A percentile compares a stretch with the other conserved stretches of the same genome.
phyloP scores from a whole-genome alignment of 2,113 vertebrate species.

The Onychostruthus taczanowskii region DNA sequence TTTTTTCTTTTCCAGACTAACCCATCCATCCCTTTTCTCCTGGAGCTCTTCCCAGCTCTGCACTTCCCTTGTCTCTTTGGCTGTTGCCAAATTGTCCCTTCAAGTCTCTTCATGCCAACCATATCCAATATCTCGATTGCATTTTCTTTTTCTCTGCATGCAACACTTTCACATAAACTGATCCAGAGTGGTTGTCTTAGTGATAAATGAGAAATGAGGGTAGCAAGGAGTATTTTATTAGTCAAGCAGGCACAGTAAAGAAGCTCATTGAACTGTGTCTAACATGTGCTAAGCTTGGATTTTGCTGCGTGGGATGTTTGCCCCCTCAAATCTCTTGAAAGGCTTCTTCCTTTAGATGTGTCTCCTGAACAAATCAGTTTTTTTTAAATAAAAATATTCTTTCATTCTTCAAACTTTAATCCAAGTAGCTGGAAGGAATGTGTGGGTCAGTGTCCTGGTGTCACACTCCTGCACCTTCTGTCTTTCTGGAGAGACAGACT shows the following conservation, averaged over 20 bases:
- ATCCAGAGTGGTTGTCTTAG: background rate
- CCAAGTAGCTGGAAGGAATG: background rate
- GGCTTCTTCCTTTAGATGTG: background rate
- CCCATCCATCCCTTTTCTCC: background rate
- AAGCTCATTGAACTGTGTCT: background rate
- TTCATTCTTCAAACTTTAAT: background rate
- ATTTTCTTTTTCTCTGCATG: background rate
- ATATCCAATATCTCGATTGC: background rate
- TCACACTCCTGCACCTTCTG: background rate
- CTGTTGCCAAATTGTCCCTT: background rate
- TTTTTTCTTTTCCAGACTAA: background rate
- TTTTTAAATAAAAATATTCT: background rate
- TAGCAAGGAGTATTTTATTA: background rate
- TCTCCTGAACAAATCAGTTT: background rate
- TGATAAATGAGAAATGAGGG: background rate
- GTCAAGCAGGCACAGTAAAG: background rate
- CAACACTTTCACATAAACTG: background rate
- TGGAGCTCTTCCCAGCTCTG: background rate
- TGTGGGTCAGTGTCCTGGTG: background rate
- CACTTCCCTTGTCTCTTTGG: background rate
- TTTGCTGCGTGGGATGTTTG: background rate
- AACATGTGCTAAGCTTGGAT: background rate
- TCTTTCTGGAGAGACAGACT: background rate
- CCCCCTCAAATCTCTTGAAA: background rate
- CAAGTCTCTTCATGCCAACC: background rate